Evolutionary conservation across 2,797 vertebrate genomes (phyloP).

Genomic region (Lophotriccus pileatus): DNA sequence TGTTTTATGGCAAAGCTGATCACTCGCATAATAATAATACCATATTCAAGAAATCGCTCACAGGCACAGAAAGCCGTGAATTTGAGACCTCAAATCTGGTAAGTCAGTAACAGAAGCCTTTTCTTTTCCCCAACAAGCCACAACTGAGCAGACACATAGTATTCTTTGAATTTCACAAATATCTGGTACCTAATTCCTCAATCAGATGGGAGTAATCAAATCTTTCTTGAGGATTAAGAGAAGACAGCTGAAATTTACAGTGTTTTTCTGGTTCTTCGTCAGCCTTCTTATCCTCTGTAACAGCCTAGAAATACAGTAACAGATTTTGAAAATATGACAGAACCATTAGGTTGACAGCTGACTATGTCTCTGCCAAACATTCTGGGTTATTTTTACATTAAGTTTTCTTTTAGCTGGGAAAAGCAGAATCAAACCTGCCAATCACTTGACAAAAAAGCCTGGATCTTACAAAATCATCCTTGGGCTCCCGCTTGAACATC

Average conservation of each 20-base stretch:
- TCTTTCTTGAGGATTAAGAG: slow-evolving; percentile 94
- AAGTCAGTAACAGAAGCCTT: background rate
- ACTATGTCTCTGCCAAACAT: background rate
- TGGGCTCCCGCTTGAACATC: background rate
- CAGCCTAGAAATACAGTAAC: slow-evolving; percentile 57
- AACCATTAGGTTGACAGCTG: background rate
- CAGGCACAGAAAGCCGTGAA: background rate
- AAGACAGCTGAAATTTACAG: slow-evolving; percentile 92
- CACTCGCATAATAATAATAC: background rate
- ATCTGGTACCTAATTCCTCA: slow-evolving; percentile 87
- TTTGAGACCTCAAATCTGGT: background rate
- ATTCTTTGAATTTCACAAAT: slow-evolving; percentile 8
- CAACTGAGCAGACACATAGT: background rate
- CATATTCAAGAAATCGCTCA: background rate
- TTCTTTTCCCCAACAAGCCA: background rate
- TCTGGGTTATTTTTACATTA: slow-evolving; percentile 1
- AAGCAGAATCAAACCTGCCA: slow-evolving; percentile 19
- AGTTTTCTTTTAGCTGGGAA: background rate
- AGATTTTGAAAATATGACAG: slow-evolving; percentile 2
- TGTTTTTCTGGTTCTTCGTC: slow-evolving; percentile 71
- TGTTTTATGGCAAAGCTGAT: slow-evolving; percentile 1
- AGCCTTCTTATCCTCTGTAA: slow-evolving; percentile 56
- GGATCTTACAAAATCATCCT: background rate
- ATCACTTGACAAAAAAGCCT: background rate
- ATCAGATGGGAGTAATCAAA: slow-evolving; percentile 95